Evolutionary conservation across 1,140 invertebrate genomes (phyloP).

Genomic region (Batillaria attramentaria): DNA sequence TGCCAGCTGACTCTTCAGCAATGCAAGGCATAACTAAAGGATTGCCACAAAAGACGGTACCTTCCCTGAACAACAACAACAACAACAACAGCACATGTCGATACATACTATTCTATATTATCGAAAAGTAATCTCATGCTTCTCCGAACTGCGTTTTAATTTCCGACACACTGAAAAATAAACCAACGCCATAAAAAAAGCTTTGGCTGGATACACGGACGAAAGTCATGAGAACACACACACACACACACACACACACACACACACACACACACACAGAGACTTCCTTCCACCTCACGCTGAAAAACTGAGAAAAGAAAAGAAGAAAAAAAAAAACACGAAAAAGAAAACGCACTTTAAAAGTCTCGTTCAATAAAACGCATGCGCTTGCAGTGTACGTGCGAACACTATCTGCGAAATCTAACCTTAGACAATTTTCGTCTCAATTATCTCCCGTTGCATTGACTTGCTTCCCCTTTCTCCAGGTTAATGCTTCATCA

Average conservation of each 20-base stretch:
- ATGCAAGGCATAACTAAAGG: too few relatives aligned
- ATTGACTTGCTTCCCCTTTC: neutral
- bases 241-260: conserved; percentile 10
- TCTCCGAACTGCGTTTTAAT: too few relatives aligned
- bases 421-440: conserved; percentile 2
- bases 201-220: too few relatives aligned
- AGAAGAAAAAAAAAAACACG: neutral
- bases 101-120: too few relatives aligned
- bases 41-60: too few relatives aligned
- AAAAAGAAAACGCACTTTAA: neutral
- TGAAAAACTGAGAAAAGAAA: neutral
- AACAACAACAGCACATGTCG: too few relatives aligned
- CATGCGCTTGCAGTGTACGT: neutral
- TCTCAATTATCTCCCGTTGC: neutral
- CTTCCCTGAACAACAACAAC: too few relatives aligned
- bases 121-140: too few relatives aligned
- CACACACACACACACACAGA: conserved; percentile 1
- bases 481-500: neutral
- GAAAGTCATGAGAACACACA: too few relatives aligned
- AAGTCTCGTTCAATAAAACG: neutral
- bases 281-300: neutral
- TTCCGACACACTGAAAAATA: too few relatives aligned
- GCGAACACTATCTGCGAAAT: neutral
- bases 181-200: too few relatives aligned
- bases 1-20: too few relatives aligned